Percentiles rank a stretch among this genome's conserved stretches.
Conservation (phyloP, 2,888 invertebrate genomes). For the Electrophaes corylata region DNA sequence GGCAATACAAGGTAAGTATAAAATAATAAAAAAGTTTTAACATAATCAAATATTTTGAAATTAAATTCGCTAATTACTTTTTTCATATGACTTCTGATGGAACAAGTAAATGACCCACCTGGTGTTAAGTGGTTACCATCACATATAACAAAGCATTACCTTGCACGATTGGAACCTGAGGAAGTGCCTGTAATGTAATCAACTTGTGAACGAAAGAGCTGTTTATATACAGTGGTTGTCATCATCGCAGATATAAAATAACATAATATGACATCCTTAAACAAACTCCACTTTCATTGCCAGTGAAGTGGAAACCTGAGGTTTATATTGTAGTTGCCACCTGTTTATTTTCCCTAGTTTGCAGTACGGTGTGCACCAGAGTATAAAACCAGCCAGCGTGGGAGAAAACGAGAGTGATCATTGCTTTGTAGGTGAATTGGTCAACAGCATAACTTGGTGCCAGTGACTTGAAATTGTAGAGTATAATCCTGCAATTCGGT, state of each 20-base stretch:
- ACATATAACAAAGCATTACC: no score
- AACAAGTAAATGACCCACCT: no score
- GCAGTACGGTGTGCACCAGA: conserved; percentile 62
- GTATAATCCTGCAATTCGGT: neutral
- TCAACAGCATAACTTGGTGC: conserved; percentile 17
- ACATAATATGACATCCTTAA: neutral
- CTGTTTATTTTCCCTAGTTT: conserved; percentile 34
- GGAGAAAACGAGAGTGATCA: conserved; percentile 73
- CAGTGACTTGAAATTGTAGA: neutral
- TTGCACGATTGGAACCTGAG: no score
- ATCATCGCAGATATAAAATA: no score
- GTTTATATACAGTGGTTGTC: no score
- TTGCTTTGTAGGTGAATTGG: conserved; percentile 39
- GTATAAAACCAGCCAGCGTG: conserved; percentile 58
- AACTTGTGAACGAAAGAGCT: no score
- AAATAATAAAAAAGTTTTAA: neutral
- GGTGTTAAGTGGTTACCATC: no score
- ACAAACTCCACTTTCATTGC: conserved; percentile 34
- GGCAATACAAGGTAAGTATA: neutral
- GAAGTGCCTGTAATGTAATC: no score
- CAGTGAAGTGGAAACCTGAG: conserved; percentile 36
- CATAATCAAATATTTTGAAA: neutral
- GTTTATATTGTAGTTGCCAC: conserved; percentile 32
- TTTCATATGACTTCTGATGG: no score
- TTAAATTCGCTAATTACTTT: neutral